Conservation (phyloP, 2,797 vertebrate species). For the Natrix natrix region DNA sequence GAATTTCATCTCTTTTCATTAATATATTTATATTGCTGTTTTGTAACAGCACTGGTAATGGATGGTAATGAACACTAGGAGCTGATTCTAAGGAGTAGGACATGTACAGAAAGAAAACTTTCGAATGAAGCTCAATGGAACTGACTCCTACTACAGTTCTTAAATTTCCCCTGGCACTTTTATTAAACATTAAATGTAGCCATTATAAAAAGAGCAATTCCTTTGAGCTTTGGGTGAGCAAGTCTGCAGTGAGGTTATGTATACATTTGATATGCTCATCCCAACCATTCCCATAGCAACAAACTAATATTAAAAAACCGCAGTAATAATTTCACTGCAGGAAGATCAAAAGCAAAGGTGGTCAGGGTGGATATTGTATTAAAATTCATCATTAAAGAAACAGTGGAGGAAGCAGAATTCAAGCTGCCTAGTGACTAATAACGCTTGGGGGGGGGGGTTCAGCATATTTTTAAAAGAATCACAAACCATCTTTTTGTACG, state of each 20-base stretch:
- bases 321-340: constrained; percentile 43
- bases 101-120: background rate
- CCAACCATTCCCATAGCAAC: constrained; percentile 32
- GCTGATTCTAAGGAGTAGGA: constrained; percentile 4
- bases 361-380: constrained; percentile 29
- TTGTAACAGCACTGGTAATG: background rate
- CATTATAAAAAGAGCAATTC: constrained; percentile 13
- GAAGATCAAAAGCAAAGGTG: constrained; percentile 31
- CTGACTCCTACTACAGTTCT: constrained; percentile 13
- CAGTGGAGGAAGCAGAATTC: background rate
- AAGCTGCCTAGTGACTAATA: background rate
- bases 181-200: constrained; percentile 46
- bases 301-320: constrained; percentile 31
- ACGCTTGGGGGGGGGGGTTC: background rate
- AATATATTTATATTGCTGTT: background rate
- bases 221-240: background rate
- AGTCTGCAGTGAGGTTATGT: constrained; percentile 2
- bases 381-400: constrained; percentile 42
- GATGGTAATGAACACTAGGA: constrained; percentile 21
- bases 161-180: constrained; percentile 30
- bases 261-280: constrained; percentile 22
- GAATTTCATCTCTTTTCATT: background rate
- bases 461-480: constrained; percentile 1
- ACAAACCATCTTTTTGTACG: constrained; percentile 22
- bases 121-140: constrained; percentile 25